phyloP scores from a whole-genome alignment of 2,888 invertebrate species.

The Apamea crenata region DNA sequence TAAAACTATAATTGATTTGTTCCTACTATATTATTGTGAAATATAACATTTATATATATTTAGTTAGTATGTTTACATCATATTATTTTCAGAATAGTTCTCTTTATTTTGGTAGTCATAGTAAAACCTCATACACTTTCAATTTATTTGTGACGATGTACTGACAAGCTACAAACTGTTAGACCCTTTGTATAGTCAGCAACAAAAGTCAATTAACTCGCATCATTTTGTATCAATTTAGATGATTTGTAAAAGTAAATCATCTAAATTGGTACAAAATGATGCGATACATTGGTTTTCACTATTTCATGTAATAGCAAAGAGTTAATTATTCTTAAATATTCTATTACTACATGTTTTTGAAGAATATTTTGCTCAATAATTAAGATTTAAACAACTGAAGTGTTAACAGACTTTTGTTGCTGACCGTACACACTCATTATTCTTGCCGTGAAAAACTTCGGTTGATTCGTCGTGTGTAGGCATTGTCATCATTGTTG shows the following conservation, averaged over 20 bases:
- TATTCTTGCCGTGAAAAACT: neutral
- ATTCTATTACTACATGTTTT: too few species aligned
- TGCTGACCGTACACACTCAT: neutral
- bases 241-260: too few species aligned
- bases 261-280: too few species aligned
- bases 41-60: conserved; percentile 56
- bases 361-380: too few species aligned
- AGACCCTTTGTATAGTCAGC: too few species aligned
- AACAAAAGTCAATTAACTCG: too few species aligned
- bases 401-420: too few species aligned
- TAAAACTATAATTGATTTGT: conserved; percentile 66
- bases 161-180: neutral
- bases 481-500: neutral
- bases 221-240: too few species aligned
- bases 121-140: neutral
- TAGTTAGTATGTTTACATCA: conserved; percentile 26
- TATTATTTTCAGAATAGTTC: conserved; percentile 44
- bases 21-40: conserved; percentile 64
- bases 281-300: too few species aligned
- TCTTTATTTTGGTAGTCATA: conserved; percentile 9
- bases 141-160: conserved; percentile 22
- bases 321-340: too few species aligned
- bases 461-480: neutral
- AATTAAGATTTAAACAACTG: too few species aligned
- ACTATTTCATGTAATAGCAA: too few species aligned